Evolutionary conservation across 2,888 invertebrate species (phyloP), one percentile per base, ranked within the genome.

Genomic region (Microctonus aethiopoides): DNA sequence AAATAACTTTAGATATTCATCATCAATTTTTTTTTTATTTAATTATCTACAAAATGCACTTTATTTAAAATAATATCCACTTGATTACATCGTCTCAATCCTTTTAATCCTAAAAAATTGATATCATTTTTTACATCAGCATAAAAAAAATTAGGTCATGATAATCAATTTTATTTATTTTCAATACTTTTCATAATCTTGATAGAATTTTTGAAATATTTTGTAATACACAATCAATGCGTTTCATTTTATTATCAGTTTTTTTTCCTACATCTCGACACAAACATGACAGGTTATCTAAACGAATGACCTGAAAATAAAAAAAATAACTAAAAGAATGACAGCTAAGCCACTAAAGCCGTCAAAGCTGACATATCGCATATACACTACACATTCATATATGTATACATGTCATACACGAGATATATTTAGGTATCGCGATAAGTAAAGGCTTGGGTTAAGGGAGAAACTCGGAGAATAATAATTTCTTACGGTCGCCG

Each of bases 401-500:
- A 29, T 7, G 7, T 29, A 29, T 29, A 29, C 7, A 29, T 29
- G 7, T 5, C 4, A 16, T 46, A 46, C 16, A 46, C 16, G n/a
- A n/a, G n/a, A n/a, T 20, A 46, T 16, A 5, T 20, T 6, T 7
- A 16, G 16, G 46, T 46, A 46, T 16, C 10, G 29, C 67, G 67
- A 67, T 67, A 67, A 66, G 66, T 39, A 39, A 56, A 9, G 39
- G 46, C 32, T 13, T 34, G 39, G 39, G 39, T 24, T 10, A 13
- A 39, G 13, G 62, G 26, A 24, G 54, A 16, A 32, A 60, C 16
- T 13, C 22, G 29, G 57, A 32, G 63, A 34, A 66, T 70, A 60
- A 70, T 70, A 70, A 70, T 66, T 70, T 60, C 65, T 66, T 46
- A 54, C 65, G 69, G 64, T 60, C 39, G 51, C 59, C 64, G 22